Base-by-base conservation (phyloP, 1,140 invertebrate genomes). In the Dolichoris vasculosae region DNA sequence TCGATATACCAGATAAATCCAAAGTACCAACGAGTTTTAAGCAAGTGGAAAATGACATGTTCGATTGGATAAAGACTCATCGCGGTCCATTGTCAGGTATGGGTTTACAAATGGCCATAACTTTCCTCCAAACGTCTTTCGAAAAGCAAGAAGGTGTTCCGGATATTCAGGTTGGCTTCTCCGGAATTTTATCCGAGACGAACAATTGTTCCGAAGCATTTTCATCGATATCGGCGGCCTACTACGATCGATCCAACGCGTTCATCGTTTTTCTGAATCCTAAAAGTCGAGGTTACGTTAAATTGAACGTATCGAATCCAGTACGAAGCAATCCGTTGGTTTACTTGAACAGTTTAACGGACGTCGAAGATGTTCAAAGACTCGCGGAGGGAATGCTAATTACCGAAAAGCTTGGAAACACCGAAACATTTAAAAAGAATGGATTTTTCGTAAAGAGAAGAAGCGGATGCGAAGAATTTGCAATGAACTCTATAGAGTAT, bases 121-220 rank as follows among this genome's bases (percentile, higher is more conserved):
- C 67, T 26, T 83, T 71, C 20, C n/a, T 83, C 2, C 63, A 81
- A 79, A 83, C 80, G 0, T 71, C 76, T 8, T 81, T 55, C 48
- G 86, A 82, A 59, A 63, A 59, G 17, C 2, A 2, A 4, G 0
- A 32, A 15, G 30, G 48, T 35, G 38, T 86, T 32, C 81, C 86
- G 13, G 86, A 87, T 48, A 83, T 87, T 32, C 86, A 87, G 69
- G 11, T 75, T 46, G 76, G 81, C 32, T 80, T 55, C 48, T 11
- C 32, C 0, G 64, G 76, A 0, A 35, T 2, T 15, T 32, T 43
- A 0, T 73, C 71, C n/a, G 73, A 77, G 20, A 9, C 80, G 38
- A 26, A 43, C 13, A 82, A 15, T 2, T 67, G 71, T 13, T 32
- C 23, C 26, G 8, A 1, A 0, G 20, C 20, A 1, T 20, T 73